Base-by-base conservation (phyloP, 2,797 vertebrate genomes). In the Alosa sapidissima region DNA sequence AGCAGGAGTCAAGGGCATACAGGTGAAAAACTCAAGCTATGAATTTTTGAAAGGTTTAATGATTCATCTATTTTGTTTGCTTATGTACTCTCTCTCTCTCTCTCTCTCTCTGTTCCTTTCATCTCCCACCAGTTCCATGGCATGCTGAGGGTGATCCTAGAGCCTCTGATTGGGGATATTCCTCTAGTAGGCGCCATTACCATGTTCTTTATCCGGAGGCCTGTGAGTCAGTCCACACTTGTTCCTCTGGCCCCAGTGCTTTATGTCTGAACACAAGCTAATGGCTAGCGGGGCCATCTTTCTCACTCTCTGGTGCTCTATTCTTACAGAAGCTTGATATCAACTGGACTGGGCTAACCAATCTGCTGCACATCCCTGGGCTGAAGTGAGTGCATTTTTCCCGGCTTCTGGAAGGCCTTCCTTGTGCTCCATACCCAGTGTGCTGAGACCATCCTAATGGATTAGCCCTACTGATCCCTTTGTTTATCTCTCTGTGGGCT, bases 311-410 rank as follows among this genome's bases (percentile, higher is more conserved):
- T 14, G 58, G 83, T 81, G 1, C 7, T 55, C 47, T 85, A 87
- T 82, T 82, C 13, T 81, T 81, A 51, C 84, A 99, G 98, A 96
- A 94, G 87, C 93, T 99, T 87, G 97, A 98, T 91, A 97, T 99
- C 90, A 99, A 99, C 92, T 99, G 98, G 98, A 99, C 98, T 0
- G 98, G 98, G 41, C 93, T 99, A 87, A 99, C 98, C 72, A 99
- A 99, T 92, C 92, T 99, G 81, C 90, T 99, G 85, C 97, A 99
- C 88, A 98, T 99, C 88, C 98, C 97, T 0, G 97, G 98, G 82
- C 93, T 99, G 75, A 97, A 97, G 98, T 99, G 94, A 94, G 94
- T 93, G 28, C 28, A 28, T 28, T 28, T 28, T 28, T 28, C 28
- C 28, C 60, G 0, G 62, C 49, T 47, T 52, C 33, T 52, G n/a